Conservation (phyloP, 2,113 vertebrate species). For the Glareola pratincola region DNA sequence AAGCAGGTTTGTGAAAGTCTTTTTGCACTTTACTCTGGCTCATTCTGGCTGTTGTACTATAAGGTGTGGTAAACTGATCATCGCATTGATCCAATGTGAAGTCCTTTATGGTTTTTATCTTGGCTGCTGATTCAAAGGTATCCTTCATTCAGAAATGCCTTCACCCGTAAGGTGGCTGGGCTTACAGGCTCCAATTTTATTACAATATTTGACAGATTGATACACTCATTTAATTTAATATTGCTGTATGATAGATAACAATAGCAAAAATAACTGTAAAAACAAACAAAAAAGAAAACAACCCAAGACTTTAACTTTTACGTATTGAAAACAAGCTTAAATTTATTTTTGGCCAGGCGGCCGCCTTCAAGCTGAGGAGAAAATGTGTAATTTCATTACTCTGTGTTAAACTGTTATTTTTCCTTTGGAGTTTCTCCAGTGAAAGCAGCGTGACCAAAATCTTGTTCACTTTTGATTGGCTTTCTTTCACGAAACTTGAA, state of each 20-base stretch:
- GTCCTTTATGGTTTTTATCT: background rate
- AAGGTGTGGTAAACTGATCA: background rate
- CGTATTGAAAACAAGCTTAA: background rate
- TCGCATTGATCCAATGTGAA: background rate
- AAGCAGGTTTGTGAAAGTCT: background rate
- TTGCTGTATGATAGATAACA: background rate
- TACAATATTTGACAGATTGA: background rate
- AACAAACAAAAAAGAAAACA: background rate
- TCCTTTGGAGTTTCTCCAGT: background rate
- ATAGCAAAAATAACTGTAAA: background rate
- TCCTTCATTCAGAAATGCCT: background rate
- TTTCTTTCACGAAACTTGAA: background rate
- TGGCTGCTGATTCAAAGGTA: background rate
- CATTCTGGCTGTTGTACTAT: background rate
- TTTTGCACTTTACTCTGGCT: background rate
- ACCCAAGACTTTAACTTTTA: background rate
- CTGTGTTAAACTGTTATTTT: background rate
- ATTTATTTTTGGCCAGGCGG: background rate
- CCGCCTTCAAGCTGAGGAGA: background rate
- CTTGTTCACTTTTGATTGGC: background rate
- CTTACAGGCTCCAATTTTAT: background rate
- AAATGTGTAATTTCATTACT: conserved; percentile 10
- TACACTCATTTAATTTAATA: background rate
- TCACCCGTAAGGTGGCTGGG: background rate
- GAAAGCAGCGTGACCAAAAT: background rate